phyloP scores from a whole-genome alignment of 1,140 invertebrate genomes.

The Mycetomoellerius zeteki region DNA sequence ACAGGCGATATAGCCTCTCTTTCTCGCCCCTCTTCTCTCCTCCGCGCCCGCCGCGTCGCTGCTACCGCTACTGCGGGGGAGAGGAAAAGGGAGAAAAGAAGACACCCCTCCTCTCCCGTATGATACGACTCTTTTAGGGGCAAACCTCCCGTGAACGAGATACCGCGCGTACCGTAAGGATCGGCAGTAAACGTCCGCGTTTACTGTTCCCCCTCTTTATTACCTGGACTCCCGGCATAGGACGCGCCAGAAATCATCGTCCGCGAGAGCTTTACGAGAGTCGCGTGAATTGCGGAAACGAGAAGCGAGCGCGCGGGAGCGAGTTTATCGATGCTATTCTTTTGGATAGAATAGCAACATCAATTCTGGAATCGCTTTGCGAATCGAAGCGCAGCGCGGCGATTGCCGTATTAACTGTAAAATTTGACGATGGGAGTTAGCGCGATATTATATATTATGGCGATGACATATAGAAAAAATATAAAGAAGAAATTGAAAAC shows the following conservation, averaged over 20 bases:
- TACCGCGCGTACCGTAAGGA: constrained; percentile 75
- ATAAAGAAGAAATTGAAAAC: neutral
- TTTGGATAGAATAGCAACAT: neutral
- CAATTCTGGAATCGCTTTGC: constrained; percentile 7
- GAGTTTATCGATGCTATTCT: constrained; percentile 24
- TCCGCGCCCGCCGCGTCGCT: too few species aligned
- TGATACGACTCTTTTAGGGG: constrained; percentile 80
- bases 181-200: constrained; percentile 69
- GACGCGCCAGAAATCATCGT: constrained; percentile 54
- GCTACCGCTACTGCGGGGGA: too few species aligned
- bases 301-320: neutral
- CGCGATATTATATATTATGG: neutral
- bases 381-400: neutral
- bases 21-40: constrained; percentile 1
- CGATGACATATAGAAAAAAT: neutral
- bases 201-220: constrained; percentile 71
- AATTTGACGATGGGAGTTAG: neutral
- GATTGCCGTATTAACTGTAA: neutral
- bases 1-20: constrained; percentile 65
- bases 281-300: constrained; percentile 40
- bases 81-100: neutral
- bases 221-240: constrained; percentile 1
- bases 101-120: constrained; percentile 29
- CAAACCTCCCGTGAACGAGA: constrained; percentile 83
- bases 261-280: constrained; percentile 56